Conservation (phyloP, 2,888 invertebrate species). For the Sipha maydis region DNA sequence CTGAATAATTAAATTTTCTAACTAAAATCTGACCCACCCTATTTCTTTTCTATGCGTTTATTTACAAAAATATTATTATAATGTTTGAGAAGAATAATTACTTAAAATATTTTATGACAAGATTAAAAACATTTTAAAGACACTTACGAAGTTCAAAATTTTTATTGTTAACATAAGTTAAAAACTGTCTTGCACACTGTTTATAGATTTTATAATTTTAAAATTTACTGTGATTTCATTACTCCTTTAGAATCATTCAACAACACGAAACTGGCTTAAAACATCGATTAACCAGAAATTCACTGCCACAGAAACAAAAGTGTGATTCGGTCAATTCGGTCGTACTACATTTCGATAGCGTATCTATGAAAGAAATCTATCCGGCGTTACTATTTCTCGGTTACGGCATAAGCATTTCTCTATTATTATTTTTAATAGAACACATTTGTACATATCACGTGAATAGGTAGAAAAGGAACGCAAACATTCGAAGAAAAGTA, state of each 20-base stretch:
- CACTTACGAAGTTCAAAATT: neutral
- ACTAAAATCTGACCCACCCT: too few species aligned
- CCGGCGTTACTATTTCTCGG: slow-evolving; percentile 34
- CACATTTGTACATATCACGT: neutral
- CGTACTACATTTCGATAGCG: neutral
- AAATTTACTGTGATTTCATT: neutral
- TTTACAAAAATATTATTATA: too few species aligned
- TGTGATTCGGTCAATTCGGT: slow-evolving; percentile 28
- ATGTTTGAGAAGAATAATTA: too few species aligned
- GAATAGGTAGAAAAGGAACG: neutral
- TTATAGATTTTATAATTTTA: neutral
- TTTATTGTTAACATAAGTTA: neutral
- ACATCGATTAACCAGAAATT: neutral
- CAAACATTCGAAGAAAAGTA: neutral
- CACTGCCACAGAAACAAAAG: slow-evolving; percentile 44
- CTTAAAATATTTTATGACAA: too few species aligned
- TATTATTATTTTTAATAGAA: slow-evolving; percentile 28
- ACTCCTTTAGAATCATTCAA: slow-evolving; percentile 21
- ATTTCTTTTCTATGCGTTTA: too few species aligned
- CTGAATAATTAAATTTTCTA: too few species aligned
- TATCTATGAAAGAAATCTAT: slow-evolving; percentile 27
- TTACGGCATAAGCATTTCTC: slow-evolving; percentile 4
- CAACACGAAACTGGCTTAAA: slow-evolving; percentile 45
- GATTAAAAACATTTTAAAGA: too few species aligned
- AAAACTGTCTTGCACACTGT: neutral